phyloP scores from a whole-genome alignment of 2,113 vertebrate species.

The Elachura formosa region DNA sequence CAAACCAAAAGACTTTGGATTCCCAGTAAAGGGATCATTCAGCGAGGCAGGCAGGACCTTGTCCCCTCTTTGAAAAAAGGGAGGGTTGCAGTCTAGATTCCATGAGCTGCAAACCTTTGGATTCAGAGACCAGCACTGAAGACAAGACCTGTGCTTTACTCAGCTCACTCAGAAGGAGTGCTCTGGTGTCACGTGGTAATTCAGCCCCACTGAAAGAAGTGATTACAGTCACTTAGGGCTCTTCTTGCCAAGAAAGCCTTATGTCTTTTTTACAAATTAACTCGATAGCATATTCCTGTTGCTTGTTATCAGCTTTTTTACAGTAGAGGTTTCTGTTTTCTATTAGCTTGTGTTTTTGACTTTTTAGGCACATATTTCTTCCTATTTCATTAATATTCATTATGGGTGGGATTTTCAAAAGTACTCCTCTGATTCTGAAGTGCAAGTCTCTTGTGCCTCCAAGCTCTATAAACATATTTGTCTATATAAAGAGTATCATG shows the following conservation, averaged over 20 bases:
- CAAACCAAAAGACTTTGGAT: background rate
- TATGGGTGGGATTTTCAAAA: background rate
- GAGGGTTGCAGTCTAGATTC: background rate
- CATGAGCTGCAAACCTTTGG: background rate
- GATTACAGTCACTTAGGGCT: background rate
- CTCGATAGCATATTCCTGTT: background rate
- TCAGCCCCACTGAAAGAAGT: background rate
- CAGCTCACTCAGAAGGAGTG: background rate
- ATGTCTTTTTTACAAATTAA: background rate
- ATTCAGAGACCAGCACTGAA: background rate
- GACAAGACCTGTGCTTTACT: background rate
- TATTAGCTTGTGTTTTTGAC: background rate
- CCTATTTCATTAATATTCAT: background rate
- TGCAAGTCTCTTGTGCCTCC: background rate
- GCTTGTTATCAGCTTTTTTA: background rate
- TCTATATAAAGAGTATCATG: background rate
- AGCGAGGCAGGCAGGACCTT: background rate
- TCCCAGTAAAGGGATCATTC: background rate
- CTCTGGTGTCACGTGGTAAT: background rate
- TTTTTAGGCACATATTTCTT: background rate
- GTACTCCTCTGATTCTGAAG: background rate
- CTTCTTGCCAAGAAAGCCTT: background rate
- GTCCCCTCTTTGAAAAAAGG: background rate
- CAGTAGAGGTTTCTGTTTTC: background rate
- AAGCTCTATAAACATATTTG: background rate